These are phyloP conservation scores for Hypsopygia costalis DNA, from an alignment of 2,888 invertebrate species.

Conservation along the genomic window DNA sequence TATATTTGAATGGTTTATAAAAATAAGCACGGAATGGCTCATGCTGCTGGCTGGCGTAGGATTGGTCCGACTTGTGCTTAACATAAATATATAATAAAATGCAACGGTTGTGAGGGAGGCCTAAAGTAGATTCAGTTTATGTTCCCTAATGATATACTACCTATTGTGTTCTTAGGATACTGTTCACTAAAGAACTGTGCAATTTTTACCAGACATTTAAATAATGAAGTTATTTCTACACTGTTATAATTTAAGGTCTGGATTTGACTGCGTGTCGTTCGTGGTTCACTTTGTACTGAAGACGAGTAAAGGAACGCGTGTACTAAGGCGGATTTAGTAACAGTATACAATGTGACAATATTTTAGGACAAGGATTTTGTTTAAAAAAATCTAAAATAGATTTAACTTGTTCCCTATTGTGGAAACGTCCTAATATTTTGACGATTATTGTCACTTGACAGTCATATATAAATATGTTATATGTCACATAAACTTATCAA, in stretches of 20 bases:
- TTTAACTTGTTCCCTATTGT: no score
- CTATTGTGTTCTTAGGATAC: conserved; percentile 73
- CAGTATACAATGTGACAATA: no score
- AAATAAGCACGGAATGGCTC: conserved; percentile 31
- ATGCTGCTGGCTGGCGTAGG: conserved; percentile 18
- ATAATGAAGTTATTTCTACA: conserved; percentile 51
- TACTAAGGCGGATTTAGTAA: no score
- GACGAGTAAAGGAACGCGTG: neutral
- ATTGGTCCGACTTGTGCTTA: conserved; percentile 28
- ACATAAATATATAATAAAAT: conserved; percentile 25
- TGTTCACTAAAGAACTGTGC: conserved; percentile 49
- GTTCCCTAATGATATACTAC: conserved; percentile 60
- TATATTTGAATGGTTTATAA: conserved; percentile 11
- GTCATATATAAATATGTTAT: no score
- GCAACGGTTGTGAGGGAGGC: conserved; percentile 78
- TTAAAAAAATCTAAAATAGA: no score
- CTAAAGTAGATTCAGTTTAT: conserved; percentile 64
- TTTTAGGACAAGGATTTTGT: no score
- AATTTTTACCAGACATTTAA: conserved; percentile 38
- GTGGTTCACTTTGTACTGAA: conserved; percentile 12
- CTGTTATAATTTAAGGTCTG: conserved; percentile 51
- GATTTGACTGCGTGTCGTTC: conserved; percentile 29
- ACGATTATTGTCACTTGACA: no score
- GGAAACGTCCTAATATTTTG: no score
- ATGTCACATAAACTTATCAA: no score